A percentile compares a stretch with the other conserved stretches of the same genome.
These are phyloP conservation scores for Heliangelus exortis DNA, from an alignment of 2,797 vertebrate genomes.

Conservation along the genomic window DNA sequence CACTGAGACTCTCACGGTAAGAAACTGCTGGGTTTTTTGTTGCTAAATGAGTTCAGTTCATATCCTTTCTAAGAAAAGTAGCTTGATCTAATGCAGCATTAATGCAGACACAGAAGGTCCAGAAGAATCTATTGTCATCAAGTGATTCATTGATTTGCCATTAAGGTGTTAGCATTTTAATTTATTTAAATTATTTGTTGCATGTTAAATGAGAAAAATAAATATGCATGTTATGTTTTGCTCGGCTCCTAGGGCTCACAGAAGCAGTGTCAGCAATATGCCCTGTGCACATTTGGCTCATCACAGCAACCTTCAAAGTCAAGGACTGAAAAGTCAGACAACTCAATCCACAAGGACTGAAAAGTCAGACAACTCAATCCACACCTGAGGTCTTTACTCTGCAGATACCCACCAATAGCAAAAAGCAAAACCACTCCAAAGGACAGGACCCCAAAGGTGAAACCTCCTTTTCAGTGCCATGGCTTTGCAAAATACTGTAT, in stretches of 20 bases:
- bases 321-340: not conserved
- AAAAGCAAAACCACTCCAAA: not conserved
- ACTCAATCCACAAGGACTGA: not conserved
- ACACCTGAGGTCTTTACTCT: not conserved
- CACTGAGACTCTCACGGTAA: not conserved
- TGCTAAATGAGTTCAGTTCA: conserved; percentile 24
- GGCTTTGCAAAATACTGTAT: not conserved
- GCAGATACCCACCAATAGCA: not conserved
- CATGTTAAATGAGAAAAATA: conserved; percentile 50
- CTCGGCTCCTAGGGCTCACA: not conserved
- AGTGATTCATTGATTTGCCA: conserved; percentile 63
- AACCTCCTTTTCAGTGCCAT: not conserved
- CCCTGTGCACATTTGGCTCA: not conserved
- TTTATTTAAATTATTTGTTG: conserved; percentile 62
- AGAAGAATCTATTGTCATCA: conserved; percentile 29
- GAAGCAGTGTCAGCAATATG: conserved; percentile 16
- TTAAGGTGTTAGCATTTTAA: conserved; percentile 45
- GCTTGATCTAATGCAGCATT: conserved; percentile 51
- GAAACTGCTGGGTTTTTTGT: not conserved
- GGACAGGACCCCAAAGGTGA: not conserved
- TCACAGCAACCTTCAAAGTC: conserved; percentile 18
- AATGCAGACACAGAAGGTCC: conserved; percentile 47
- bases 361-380: not conserved
- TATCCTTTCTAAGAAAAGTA: conserved; percentile 50
- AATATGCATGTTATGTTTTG: not conserved